A percentile compares a stretch with the other conserved stretches of the same genome.
Evolutionary conservation across 2,797 vertebrate genomes (phyloP).

Genomic region (Presbytis comata): DNA sequence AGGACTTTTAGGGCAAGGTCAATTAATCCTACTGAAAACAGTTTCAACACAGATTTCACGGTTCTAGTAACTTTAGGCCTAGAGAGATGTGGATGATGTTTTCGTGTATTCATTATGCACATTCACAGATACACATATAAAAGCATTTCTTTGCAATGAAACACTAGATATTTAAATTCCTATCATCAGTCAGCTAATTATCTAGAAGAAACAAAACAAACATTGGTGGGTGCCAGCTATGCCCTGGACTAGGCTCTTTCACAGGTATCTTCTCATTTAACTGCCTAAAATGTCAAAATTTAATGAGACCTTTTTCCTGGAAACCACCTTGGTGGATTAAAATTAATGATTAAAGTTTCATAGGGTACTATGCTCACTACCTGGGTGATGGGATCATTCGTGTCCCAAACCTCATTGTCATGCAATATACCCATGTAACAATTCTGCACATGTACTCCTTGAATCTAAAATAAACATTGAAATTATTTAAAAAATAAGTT

Average conservation of each 20-base stretch:
- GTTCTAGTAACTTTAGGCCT: background rate
- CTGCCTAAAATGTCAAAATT: background rate
- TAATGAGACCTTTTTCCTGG: background rate
- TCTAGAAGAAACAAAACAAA: background rate
- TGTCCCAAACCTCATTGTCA: background rate
- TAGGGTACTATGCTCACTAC: background rate
- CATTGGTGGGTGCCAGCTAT: background rate
- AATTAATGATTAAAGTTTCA: conserved; percentile 16
- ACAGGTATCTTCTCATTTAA: background rate
- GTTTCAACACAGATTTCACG: background rate
- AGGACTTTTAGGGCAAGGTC: background rate
- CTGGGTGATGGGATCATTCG: background rate
- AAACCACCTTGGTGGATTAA: conserved; percentile 24
- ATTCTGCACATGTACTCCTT: background rate
- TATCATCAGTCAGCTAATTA: background rate
- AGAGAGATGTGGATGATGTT: background rate
- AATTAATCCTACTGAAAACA: background rate
- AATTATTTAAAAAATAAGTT: background rate
- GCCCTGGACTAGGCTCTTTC: background rate
- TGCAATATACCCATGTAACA: background rate
- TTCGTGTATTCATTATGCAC: background rate
- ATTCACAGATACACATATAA: background rate
- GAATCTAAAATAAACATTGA: background rate
- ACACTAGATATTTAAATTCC: background rate
- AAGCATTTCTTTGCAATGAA: background rate